A percentile compares a stretch with the other conserved stretches of the same genome.
phyloP scores from a whole-genome alignment of 2,888 invertebrate genomes.

The Periphyllus acericola region DNA sequence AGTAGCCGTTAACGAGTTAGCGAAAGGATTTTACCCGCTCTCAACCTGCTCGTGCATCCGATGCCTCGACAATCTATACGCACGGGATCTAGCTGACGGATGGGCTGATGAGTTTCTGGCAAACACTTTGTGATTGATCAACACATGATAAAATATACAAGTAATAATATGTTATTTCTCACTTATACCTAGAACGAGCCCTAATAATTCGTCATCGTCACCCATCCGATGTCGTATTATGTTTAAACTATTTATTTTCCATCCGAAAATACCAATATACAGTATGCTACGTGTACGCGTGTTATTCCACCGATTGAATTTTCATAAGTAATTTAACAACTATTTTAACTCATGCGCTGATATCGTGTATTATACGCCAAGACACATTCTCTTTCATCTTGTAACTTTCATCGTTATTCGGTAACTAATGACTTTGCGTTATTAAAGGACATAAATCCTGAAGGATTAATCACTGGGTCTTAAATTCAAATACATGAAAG shows the following conservation, averaged over 20 bases:
- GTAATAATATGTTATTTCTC: neutral
- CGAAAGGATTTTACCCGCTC: neutral
- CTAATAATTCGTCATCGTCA: slow-evolving; percentile 1
- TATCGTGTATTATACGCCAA: too few species aligned
- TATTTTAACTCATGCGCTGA: too few species aligned
- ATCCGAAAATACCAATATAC: neutral
- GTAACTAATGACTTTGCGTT: too few species aligned
- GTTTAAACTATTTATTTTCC: neutral
- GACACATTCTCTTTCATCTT: too few species aligned
- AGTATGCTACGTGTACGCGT: neutral
- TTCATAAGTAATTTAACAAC: too few species aligned
- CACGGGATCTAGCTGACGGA: neutral
- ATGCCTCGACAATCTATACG: neutral
- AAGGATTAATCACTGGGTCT: too few species aligned
- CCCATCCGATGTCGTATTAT: neutral
- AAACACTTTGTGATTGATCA: slow-evolving; percentile 23
- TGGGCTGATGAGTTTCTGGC: neutral
- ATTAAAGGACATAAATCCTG: too few species aligned
- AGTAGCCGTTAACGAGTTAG: slow-evolving; percentile 12
- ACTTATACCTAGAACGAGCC: neutral
- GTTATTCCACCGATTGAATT: too few species aligned
- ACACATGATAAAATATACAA: neutral
- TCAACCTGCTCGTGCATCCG: neutral
- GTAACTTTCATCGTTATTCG: too few species aligned
- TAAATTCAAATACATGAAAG: too few species aligned